These are phyloP conservation scores for Saxicola maurus DNA, from an alignment of 2,797 vertebrate species.

Conservation along the genomic window DNA sequence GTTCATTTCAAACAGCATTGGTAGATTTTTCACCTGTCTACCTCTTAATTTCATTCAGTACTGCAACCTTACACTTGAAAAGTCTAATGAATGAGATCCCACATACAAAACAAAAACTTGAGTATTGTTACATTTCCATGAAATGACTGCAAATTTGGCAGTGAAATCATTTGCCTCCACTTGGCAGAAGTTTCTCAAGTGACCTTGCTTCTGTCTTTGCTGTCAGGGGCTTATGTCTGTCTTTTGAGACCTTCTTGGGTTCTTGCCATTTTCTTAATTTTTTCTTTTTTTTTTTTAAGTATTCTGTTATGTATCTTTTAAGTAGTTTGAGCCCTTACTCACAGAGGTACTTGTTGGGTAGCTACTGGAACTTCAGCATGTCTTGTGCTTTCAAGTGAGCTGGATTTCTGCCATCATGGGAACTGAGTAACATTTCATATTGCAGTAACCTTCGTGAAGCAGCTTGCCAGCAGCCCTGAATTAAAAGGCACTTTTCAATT, in stretches of 20 bases:
- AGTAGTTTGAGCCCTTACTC: not conserved
- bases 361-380: not conserved
- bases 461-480: not conserved
- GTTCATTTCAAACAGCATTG: not conserved
- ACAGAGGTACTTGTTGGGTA: not conserved
- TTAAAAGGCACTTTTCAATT: not conserved
- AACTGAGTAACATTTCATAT: not conserved
- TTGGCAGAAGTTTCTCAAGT: not conserved
- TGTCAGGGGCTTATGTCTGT: not conserved
- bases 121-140: not conserved
- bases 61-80: not conserved
- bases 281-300: not conserved
- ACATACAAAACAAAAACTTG: not conserved
- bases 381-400: not conserved
- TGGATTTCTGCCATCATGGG: not conserved
- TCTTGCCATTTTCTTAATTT: not conserved
- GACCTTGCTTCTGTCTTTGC: not conserved
- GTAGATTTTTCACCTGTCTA: not conserved
- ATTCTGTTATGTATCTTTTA: not conserved
- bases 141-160: not conserved
- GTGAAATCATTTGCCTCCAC: not conserved
- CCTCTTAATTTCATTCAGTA: not conserved
- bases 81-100: not conserved
- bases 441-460: not conserved
- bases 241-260: not conserved